These are phyloP conservation scores for Melanerpes formicivorus DNA, from an alignment of 2,113 vertebrate genomes.

Conservation along the genomic window DNA sequence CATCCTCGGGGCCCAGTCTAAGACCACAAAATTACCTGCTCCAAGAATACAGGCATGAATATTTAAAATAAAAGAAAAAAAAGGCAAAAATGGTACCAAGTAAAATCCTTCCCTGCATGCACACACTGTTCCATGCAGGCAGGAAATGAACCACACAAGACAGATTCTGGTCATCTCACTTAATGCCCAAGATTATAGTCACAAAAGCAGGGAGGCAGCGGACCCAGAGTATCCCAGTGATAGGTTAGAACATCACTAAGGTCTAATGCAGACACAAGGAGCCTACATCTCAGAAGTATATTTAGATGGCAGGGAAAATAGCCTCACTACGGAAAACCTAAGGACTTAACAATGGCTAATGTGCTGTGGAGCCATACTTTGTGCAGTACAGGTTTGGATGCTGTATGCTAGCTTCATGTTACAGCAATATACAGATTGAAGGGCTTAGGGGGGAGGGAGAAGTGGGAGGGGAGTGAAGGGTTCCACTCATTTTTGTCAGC, in stretches of 20 bases:
- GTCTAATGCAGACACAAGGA: neutral
- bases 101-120: constrained; percentile 15
- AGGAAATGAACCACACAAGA: neutral
- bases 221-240: neutral
- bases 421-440: neutral
- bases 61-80: too few relatives aligned
- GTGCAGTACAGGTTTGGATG: neutral
- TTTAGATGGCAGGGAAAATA: neutral
- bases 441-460: neutral
- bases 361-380: neutral
- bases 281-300: neutral
- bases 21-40: neutral
- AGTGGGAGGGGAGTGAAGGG: neutral
- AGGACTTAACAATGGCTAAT: fast-evolving
- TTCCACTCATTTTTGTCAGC: neutral
- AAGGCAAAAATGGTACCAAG: constrained; percentile 5
- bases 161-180: neutral
- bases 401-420: neutral
- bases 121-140: neutral
- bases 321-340: neutral
- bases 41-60: neutral
- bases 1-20: neutral
- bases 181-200: neutral
- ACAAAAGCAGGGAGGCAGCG: neutral
- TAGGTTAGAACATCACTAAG: neutral